Conservation (phyloP, 2,888 invertebrate species). For the Limenitis camilla region DNA sequence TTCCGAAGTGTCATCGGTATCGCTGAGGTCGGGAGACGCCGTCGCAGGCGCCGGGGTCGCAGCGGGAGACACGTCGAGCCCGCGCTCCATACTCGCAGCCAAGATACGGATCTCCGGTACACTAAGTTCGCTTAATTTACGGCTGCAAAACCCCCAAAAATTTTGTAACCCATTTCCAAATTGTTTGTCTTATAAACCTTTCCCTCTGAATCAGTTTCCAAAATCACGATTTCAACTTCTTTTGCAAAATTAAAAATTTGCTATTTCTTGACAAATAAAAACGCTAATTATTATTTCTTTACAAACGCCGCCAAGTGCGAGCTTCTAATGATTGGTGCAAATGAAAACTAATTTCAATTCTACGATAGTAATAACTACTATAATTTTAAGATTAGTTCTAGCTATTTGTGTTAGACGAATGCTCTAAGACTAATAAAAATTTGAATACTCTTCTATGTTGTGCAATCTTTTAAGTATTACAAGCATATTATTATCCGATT, state of each 20-base stretch:
- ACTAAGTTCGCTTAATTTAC: constrained; percentile 82
- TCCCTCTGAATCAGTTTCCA: neutral
- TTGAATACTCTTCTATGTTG: neutral
- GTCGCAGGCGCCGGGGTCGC: constrained; percentile 20
- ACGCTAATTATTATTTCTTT: neutral
- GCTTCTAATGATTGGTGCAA: constrained; percentile 20
- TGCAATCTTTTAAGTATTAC: neutral
- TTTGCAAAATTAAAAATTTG: neutral
- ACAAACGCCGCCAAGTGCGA: constrained; percentile 11
- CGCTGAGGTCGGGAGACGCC: constrained; percentile 16
- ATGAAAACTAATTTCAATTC: neutral
- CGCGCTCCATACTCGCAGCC: constrained; percentile 87
- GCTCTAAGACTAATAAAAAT: neutral
- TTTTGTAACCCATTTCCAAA: constrained; percentile 16
- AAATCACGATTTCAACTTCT: neutral
- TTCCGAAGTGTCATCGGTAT: constrained; percentile 58
- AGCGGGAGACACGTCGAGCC: constrained; percentile 74
- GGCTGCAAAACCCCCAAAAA: constrained; percentile 64
- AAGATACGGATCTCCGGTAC: constrained; percentile 88
- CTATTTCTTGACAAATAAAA: neutral
- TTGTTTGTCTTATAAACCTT: neutral
- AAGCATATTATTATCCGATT: neutral
- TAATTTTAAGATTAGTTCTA: neutral
- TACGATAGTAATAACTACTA: neutral
- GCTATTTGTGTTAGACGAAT: neutral